These are phyloP conservation scores for Drosophila nebulosa DNA, from an alignment of 1,140 invertebrate species.

Conservation along the genomic window DNA sequence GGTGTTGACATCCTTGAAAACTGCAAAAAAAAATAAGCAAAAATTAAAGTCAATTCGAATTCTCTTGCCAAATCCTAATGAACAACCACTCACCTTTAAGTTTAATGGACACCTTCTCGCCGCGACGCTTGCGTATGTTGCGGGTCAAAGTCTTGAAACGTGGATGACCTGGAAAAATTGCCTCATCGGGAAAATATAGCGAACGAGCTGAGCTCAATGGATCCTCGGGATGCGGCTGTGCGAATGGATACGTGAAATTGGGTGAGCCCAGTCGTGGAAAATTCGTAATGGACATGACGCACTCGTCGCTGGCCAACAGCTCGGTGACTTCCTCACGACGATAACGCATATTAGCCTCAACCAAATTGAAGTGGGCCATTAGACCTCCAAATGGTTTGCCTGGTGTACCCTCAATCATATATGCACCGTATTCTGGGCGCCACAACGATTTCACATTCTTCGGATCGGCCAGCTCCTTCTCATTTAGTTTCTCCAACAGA, in stretches of 20 bases:
- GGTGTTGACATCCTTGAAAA: constrained; percentile 94
- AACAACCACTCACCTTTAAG: constrained; percentile 88
- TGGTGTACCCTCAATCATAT: constrained; percentile 99
- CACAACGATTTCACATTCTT: constrained; percentile 93
- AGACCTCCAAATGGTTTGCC: constrained; percentile 96
- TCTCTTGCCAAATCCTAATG: too few species aligned
- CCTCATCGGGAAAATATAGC: constrained; percentile 97
- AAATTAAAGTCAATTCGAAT: not conserved
- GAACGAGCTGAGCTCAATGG: constrained; percentile 89
- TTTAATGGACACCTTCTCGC: constrained; percentile 98
- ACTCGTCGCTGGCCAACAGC: constrained; percentile 90
- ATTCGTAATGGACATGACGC: constrained; percentile 93
- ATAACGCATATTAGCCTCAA: constrained; percentile 98
- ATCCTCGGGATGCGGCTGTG: constrained; percentile 86
- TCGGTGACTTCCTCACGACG: constrained; percentile 92
- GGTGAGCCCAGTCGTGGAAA: constrained; percentile 95
- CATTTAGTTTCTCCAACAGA: constrained; percentile 89
- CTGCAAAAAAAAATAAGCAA: constrained; percentile 82
- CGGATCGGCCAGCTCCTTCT: constrained; percentile 91
- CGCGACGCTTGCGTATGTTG: constrained; percentile 95
- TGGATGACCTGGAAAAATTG: constrained; percentile 96
- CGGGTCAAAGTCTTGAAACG: constrained; percentile 96
- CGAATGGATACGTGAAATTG: constrained; percentile 93
- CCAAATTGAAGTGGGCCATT: constrained; percentile 97
- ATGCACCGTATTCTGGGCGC: constrained; percentile 98